phyloP scores from a whole-genome alignment of 1,140 invertebrate genomes.

The Drosophila yakuba region DNA sequence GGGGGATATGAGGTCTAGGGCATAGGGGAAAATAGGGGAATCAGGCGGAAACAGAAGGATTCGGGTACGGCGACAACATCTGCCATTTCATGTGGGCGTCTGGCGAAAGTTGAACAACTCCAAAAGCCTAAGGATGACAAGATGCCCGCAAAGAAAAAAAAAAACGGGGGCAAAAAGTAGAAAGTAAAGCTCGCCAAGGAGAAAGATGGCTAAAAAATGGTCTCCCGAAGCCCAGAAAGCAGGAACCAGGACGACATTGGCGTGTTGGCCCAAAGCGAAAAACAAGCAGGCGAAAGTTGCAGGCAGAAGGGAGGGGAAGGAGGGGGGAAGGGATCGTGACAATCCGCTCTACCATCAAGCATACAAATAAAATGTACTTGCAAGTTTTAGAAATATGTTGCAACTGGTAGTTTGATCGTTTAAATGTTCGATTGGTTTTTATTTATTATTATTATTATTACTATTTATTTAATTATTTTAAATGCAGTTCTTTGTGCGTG shows the following conservation, averaged over 20 bases:
- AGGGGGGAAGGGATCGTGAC: no score
- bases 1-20: neutral
- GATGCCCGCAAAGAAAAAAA: conserved; percentile 15
- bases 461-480: neutral
- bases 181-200: conserved; percentile 2
- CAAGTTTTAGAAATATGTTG: no score
- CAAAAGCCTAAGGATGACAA: conserved; percentile 69
- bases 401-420: no score
- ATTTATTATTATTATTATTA: neutral
- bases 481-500: no score
- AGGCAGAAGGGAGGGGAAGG: no score
- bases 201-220: conserved; percentile 11
- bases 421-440: no score
- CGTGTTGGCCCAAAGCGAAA: conserved; percentile 22
- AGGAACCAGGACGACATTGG: conserved; percentile 46
- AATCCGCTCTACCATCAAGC: no score
- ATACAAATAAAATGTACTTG: no score
- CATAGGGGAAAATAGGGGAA: conserved; percentile 2
- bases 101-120: conserved; percentile 58
- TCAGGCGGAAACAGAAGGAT: conserved; percentile 1
- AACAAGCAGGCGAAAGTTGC: conserved; percentile 34
- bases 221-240: conserved; percentile 8
- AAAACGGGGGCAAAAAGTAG: conserved; percentile 17
- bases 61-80: conserved; percentile 26
- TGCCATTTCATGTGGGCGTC: conserved; percentile 60